Conservation (phyloP, 2,888 invertebrate species). For the Choristoneura rosaceana region DNA sequence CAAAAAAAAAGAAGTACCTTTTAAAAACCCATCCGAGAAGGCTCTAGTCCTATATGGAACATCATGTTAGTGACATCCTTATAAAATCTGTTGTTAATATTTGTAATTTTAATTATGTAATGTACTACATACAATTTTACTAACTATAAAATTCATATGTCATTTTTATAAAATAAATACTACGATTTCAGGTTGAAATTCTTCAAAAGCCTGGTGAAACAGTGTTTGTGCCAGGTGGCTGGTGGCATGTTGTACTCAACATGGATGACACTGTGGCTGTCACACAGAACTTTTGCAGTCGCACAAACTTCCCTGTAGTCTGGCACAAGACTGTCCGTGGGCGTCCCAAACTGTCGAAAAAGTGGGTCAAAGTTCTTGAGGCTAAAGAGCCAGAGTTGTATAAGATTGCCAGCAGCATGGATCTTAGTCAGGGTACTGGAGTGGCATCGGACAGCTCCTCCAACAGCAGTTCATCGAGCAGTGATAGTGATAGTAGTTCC, state of each 20-base stretch:
- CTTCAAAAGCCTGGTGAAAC: constrained; percentile 98
- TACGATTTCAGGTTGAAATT: constrained; percentile 91
- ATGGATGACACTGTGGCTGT: constrained; percentile 98
- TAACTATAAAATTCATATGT: too few relatives aligned
- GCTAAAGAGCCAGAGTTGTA: constrained; percentile 92
- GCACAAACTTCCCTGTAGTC: constrained; percentile 98
- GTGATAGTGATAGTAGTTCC: constrained; percentile 86
- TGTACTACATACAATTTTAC: too few relatives aligned
- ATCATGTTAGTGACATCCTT: too few relatives aligned
- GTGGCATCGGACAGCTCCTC: constrained; percentile 98
- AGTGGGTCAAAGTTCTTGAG: constrained; percentile 92
- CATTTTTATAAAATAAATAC: background rate
- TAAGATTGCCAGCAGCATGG: constrained; percentile 92
- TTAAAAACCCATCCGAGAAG: too few relatives aligned
- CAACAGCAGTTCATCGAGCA: constrained; percentile 92
- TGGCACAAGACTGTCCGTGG: constrained; percentile 99
- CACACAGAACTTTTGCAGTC: constrained; percentile 98
- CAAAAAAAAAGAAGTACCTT: too few relatives aligned
- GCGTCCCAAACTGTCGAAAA: constrained; percentile 96
- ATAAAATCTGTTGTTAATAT: too few relatives aligned
- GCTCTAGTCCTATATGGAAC: too few relatives aligned
- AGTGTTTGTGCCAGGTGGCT: constrained; percentile 99
- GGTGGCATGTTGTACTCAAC: constrained; percentile 99
- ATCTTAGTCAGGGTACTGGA: constrained; percentile 94
- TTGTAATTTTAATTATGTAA: too few relatives aligned